Evolutionary conservation across 1,140 invertebrate species (phyloP), one percentile per base, ranked within the genome.

Genomic region (Drosophila eugracilis): DNA sequence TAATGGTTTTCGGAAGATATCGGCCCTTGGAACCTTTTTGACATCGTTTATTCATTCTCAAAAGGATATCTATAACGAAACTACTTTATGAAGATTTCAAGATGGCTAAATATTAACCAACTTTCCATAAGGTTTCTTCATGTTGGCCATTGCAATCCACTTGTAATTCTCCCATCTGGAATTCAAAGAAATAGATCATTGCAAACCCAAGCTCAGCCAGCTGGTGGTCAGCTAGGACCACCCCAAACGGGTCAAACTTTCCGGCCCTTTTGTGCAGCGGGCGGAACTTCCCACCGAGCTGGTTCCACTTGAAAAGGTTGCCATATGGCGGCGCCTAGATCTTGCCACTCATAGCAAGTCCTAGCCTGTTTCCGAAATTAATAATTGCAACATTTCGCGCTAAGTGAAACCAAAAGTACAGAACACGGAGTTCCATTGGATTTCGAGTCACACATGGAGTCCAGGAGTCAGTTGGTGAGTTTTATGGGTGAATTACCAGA

Each of bases 301-400:
- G 26, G 60, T 53, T 74, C 41, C 49, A 65, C 34, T 65, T 75
- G 50, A 75, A 75, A 37, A 54, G 50, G 45, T 37, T 7, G 59
- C 42, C 72, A 75, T 75, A 75, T 75, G 72, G 52, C 54, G 15
- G 4, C 41, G 39, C 53, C 19, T 47, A 30, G 24, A 15, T 30
- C 7, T 24, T 45, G 36, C 52, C 69, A 54, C 47, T 69, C 21
- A 5, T 0, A 1, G 28, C 28, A 66, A 47, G 48, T 15, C 24
- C 41, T 47, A 55, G 39, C 32, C 81, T 85, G 83, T 81, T 86
- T 86, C 44, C 55, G 39, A 50, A 71, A 86, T 71, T 86, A 86
- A 86, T 86, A 86, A 86, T 86, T 86, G 83, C 83, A 75, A 81
- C 37, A 86, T 76, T 84, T 84, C 59, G 80, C 79, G 71, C 71